Percentiles rank a stretch among this genome's conserved stretches.
phyloP scores from a whole-genome alignment of 2,888 invertebrate genomes.

The Melieria crassipennis region DNA sequence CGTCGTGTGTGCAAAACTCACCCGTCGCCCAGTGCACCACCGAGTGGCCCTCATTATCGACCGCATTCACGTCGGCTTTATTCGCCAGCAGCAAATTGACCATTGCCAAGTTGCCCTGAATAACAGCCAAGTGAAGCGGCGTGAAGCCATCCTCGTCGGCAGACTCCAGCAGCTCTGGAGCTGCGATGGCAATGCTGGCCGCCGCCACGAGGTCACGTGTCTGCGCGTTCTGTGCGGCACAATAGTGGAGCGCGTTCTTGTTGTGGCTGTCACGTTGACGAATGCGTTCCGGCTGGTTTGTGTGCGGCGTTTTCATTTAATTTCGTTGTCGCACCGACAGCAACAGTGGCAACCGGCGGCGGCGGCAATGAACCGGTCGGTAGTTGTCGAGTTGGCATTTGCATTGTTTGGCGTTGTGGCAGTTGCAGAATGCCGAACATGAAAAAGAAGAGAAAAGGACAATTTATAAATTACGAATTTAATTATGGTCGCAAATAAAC shows the following conservation, averaged over 20 bases:
- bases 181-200: conserved; percentile 84
- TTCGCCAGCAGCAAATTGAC: conserved; percentile 87
- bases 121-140: conserved; percentile 93
- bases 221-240: conserved; percentile 69
- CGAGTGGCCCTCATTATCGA: conserved; percentile 94
- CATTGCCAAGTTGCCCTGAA: conserved; percentile 88
- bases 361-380: too few species aligned
- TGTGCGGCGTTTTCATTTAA: too few species aligned
- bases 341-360: too few species aligned
- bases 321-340: too few species aligned
- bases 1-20: conserved; percentile 59
- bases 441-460: too few species aligned
- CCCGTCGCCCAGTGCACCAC: conserved; percentile 99
- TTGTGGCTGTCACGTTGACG: conserved; percentile 82
- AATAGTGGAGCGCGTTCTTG: conserved; percentile 93
- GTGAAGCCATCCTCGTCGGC: conserved; percentile 95
- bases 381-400: too few species aligned
- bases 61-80: conserved; percentile 88
- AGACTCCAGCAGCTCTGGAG: conserved; percentile 85
- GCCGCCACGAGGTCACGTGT: conserved; percentile 70
- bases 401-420: too few species aligned
- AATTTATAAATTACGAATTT: too few species aligned
- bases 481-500: too few species aligned
- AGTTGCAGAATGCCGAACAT: too few species aligned
- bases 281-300: conserved; percentile 69